Conservation (phyloP, 2,113 vertebrate genomes). For the Seriola aureovittata region DNA sequence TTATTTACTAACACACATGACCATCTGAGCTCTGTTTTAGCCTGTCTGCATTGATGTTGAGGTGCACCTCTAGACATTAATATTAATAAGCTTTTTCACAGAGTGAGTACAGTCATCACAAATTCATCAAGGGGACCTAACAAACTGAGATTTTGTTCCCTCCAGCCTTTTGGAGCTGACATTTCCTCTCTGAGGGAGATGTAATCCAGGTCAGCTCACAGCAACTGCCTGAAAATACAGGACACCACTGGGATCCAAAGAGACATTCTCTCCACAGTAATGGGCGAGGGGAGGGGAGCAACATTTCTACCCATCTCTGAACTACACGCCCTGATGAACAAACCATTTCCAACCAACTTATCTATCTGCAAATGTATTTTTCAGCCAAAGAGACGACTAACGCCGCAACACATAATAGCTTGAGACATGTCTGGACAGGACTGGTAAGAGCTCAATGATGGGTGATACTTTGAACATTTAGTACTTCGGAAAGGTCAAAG, state of each 20-base stretch:
- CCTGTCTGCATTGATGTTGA: conserved; percentile 7
- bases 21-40: conserved; percentile 5
- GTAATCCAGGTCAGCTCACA: conserved; percentile 62
- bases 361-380: conserved; percentile 9
- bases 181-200: conserved; percentile 52
- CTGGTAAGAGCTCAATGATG: conserved; percentile 9
- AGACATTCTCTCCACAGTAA: conserved; percentile 19
- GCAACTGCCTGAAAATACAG: conserved; percentile 43
- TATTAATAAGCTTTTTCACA: conserved; percentile 41
- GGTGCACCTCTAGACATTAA: conserved; percentile 38
- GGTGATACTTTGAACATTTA: conserved; percentile 26
- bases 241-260: conserved; percentile 36
- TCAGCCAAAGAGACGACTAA: neutral
- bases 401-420: conserved; percentile 18
- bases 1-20: neutral
- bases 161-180: conserved; percentile 48
- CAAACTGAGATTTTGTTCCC: conserved; percentile 53
- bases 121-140: conserved; percentile 50
- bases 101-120: conserved; percentile 58
- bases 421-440: neutral
- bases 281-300: neutral
- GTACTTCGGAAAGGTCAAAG: conserved; percentile 26
- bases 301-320: conserved; percentile 13
- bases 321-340: conserved; percentile 1
- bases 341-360: conserved; percentile 23